Conservation (phyloP, 2,888 invertebrate genomes). For the Allophyes oxyacanthae region DNA sequence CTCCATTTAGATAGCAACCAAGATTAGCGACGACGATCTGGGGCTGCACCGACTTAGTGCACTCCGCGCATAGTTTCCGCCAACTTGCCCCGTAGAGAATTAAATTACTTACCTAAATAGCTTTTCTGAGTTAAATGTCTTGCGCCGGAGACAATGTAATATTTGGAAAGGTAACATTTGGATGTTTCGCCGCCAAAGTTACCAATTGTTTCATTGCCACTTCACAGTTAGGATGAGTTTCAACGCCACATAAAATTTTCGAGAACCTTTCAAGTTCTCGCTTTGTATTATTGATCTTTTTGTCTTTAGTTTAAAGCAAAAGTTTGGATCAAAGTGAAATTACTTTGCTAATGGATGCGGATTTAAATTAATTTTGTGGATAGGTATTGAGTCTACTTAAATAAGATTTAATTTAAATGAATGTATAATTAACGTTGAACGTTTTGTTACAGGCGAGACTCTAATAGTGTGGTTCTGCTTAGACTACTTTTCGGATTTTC, state of each 20-base stretch:
- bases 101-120: constrained; percentile 81
- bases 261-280: constrained; percentile 58
- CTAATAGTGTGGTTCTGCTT: constrained; percentile 98
- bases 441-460: constrained; percentile 92
- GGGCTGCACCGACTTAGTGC: constrained; percentile 70
- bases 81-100: constrained; percentile 73
- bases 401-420: background rate
- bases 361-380: constrained; percentile 11
- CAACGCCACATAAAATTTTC: constrained; percentile 63
- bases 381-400: background rate
- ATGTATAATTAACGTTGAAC: constrained; percentile 11
- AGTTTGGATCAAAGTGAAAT: constrained; percentile 52
- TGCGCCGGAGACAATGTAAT: constrained; percentile 69
- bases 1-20: constrained; percentile 73
- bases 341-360: constrained; percentile 8
- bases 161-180: constrained; percentile 66
- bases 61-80: constrained; percentile 72
- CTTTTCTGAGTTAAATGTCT: constrained; percentile 75
- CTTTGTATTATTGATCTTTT: constrained; percentile 52
- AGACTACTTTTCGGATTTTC: constrained; percentile 98
- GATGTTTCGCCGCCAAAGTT: constrained; percentile 63
- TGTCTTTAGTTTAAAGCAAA: constrained; percentile 38
- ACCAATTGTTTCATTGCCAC: constrained; percentile 70
- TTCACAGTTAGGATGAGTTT: constrained; percentile 63
- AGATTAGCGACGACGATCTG: constrained; percentile 73